Percentiles rank a stretch among this genome's conserved stretches.
Conservation (phyloP, 2,113 vertebrate species). For the Leptobrachium leishanense region DNA sequence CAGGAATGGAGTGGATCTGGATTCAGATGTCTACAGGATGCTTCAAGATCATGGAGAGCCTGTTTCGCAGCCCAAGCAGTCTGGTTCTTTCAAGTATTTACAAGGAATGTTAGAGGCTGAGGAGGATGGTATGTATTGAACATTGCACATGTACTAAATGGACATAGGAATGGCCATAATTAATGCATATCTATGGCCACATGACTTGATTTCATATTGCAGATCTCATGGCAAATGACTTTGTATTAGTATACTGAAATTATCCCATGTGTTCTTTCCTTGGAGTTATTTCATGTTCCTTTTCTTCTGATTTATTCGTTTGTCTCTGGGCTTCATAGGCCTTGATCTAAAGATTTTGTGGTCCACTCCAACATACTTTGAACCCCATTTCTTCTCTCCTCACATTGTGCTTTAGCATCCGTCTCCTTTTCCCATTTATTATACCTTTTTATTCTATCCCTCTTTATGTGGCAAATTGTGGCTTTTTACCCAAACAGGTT, state of each 20-base stretch:
- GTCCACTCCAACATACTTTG: too few relatives aligned
- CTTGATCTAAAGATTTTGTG: too few relatives aligned
- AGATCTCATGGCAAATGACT: too few relatives aligned
- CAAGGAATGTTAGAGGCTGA: slow-evolving; percentile 94
- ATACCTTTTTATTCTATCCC: too few relatives aligned
- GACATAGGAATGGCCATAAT: background rate
- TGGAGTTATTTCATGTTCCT: background rate
- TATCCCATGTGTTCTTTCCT: background rate
- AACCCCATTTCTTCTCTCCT: too few relatives aligned
- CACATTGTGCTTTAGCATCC: too few relatives aligned
- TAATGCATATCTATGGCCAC: background rate
- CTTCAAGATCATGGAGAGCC: slow-evolving; percentile 84
- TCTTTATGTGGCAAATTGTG: too few relatives aligned
- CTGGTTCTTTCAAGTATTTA: slow-evolving; percentile 92
- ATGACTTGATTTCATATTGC: background rate
- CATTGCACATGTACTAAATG: too few relatives aligned
- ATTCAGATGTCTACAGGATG: slow-evolving; percentile 96
- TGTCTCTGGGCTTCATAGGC: too few relatives aligned
- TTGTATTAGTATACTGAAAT: background rate
- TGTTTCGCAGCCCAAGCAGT: slow-evolving; percentile 87
- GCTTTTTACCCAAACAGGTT: too few relatives aligned
- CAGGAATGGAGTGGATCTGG: slow-evolving; percentile 77
- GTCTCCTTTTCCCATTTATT: too few relatives aligned
- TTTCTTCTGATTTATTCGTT: background rate
- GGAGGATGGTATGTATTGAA: slow-evolving; percentile 77